phyloP scores from a whole-genome alignment of 37 sponge, comb jelly and placozoan genomes.

The Geodia barretti region DNA sequence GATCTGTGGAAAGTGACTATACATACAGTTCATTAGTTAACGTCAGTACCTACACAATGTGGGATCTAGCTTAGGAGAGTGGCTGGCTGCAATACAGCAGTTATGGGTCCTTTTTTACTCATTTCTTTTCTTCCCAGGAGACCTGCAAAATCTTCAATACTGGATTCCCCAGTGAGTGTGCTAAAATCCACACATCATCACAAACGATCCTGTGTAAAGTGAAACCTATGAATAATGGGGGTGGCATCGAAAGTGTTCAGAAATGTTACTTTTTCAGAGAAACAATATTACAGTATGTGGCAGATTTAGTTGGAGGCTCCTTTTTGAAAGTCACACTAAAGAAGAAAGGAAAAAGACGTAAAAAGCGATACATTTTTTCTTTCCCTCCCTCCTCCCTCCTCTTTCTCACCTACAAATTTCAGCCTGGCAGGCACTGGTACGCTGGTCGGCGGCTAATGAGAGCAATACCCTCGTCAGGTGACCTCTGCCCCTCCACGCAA shows the following conservation, averaged over 20 bases:
- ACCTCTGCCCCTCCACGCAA: constrained; percentile 92
- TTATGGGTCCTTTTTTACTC: too few species aligned
- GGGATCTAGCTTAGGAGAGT: too few species aligned
- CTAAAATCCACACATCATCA: not conserved
- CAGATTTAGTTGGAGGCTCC: too few species aligned
- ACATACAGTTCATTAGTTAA: not conserved
- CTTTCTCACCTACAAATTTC: not conserved
- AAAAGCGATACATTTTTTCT: not conserved
- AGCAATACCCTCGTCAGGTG: constrained; percentile 87
- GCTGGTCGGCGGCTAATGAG: constrained; percentile 80
- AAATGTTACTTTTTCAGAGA: too few species aligned
- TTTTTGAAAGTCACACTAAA: too few species aligned
- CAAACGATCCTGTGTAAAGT: not conserved
- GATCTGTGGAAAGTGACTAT: too few species aligned
- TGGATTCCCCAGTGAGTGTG: not conserved
- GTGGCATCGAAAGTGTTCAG: not conserved
- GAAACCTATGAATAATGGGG: not conserved
- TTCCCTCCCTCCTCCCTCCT: not conserved
- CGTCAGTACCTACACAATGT: too few species aligned
- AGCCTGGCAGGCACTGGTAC: constrained; percentile 82
- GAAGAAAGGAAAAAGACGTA: not conserved
- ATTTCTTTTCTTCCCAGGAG: not conserved
- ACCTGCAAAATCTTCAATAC: not conserved
- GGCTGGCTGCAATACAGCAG: too few species aligned
- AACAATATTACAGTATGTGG: too few species aligned